phyloP scores from a whole-genome alignment of 2,888 invertebrate genomes.

The Cephus pulcher region DNA sequence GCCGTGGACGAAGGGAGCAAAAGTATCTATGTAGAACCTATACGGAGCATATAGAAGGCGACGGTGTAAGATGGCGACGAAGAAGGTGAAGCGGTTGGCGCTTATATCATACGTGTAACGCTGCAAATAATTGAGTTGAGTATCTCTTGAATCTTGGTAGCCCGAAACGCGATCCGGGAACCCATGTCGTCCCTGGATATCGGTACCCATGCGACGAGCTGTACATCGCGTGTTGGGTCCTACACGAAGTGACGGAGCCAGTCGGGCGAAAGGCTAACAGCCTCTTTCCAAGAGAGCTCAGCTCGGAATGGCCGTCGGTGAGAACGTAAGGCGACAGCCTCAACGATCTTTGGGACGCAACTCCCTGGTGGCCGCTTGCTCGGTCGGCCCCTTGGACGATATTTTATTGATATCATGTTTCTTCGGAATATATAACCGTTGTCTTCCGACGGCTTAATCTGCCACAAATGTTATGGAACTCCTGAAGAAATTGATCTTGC shows the following conservation, averaged over 20 bases:
- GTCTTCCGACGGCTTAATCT: conserved; percentile 7
- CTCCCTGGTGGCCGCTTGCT: conserved; percentile 9
- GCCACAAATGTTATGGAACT: background rate
- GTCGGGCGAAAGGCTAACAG: conserved; percentile 19
- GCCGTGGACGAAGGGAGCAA: conserved; percentile 29
- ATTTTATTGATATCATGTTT: conserved; percentile 7
- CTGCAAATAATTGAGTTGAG: conserved; percentile 26
- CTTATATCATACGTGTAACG: conserved; percentile 24
- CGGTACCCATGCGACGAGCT: conserved; percentile 7
- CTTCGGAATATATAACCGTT: background rate
- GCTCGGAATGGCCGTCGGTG: conserved; percentile 16
- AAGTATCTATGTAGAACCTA: conserved; percentile 10
- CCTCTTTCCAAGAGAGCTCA: background rate
- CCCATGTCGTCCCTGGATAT: conserved; percentile 13
- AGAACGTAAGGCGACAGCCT: conserved; percentile 8
- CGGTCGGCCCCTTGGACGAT: conserved; percentile 4
- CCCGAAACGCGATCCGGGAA: conserved; percentile 12
- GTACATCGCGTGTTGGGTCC: conserved; percentile 12
- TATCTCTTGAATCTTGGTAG: conserved; percentile 23
- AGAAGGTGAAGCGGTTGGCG: conserved; percentile 8
- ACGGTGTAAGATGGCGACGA: background rate
- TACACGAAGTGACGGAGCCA: conserved; percentile 21
- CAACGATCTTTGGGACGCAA: conserved; percentile 4
- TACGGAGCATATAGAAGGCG: conserved; percentile 13
- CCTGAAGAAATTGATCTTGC: background rate